phyloP scores from a whole-genome alignment of 2,797 vertebrate genomes.

The Coluber constrictor region DNA sequence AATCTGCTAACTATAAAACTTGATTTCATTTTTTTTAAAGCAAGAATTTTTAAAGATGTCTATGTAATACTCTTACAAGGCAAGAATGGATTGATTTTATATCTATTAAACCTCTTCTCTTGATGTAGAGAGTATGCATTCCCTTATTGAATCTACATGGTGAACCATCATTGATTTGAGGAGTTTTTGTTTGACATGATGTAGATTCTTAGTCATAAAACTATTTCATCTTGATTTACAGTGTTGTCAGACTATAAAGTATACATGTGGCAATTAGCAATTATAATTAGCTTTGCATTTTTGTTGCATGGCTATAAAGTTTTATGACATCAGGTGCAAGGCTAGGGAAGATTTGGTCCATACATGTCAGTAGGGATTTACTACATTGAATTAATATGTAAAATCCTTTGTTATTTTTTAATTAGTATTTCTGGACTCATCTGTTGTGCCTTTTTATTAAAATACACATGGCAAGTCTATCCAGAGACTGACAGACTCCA shows the following conservation, averaged over 20 bases:
- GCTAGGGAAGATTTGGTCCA: constrained; percentile 44
- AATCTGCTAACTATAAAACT: background rate
- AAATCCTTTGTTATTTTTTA: constrained; percentile 37
- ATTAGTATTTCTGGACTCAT: constrained; percentile 36
- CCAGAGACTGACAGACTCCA: background rate
- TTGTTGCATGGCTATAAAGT: constrained; percentile 40
- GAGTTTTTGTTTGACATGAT: background rate
- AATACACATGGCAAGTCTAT: constrained; percentile 48
- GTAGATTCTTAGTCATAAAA: background rate
- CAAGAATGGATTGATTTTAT: background rate
- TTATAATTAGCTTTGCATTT: constrained; percentile 41
- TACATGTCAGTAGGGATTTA: constrained; percentile 58
- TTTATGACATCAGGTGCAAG: constrained; percentile 55
- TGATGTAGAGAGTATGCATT: background rate
- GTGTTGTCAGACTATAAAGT: background rate
- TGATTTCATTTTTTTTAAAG: background rate
- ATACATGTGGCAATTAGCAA: constrained; percentile 3
- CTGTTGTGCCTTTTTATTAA: constrained; percentile 39
- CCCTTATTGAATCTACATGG: background rate
- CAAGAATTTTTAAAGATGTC: background rate
- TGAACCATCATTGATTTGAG: background rate
- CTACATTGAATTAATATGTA: constrained; percentile 49
- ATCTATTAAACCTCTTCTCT: background rate
- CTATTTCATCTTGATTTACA: background rate
- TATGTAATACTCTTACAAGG: background rate